A percentile compares a stretch with the other conserved stretches of the same genome.
These are phyloP conservation scores for Uria aalge DNA, from an alignment of 2,113 vertebrate species.

Conservation along the genomic window DNA sequence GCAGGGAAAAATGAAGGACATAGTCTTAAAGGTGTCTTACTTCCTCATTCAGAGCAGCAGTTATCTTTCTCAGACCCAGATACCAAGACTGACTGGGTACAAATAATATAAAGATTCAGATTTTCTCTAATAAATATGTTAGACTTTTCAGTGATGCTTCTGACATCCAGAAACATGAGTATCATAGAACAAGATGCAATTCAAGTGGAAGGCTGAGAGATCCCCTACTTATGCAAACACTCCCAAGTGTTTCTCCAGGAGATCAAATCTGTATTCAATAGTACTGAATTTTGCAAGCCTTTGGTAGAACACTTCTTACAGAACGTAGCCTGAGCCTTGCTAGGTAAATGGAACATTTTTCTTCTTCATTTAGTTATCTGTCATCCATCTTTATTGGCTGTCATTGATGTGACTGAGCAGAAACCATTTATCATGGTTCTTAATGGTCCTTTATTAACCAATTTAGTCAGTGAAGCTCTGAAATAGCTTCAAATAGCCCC, in stretches of 20 bases:
- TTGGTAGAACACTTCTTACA: background rate
- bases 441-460: background rate
- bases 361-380: background rate
- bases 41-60: background rate
- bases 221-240: accelerated
- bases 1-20: background rate
- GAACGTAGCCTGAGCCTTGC: background rate
- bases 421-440: background rate
- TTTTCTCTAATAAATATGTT: background rate
- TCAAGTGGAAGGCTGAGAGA: background rate
- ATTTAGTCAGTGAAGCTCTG: background rate
- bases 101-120: background rate
- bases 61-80: background rate
- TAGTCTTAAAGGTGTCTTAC: background rate
- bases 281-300: background rate
- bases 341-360: background rate
- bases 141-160: background rate
- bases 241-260: background rate
- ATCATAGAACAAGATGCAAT: background rate
- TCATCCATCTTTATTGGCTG: background rate
- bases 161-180: background rate
- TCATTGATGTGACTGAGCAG: background rate
- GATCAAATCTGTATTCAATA: background rate
- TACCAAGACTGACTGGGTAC: background rate
- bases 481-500: background rate